Base-by-base conservation (phyloP, 2,797 vertebrate species). In the Hypotaenidia philippensis region DNA sequence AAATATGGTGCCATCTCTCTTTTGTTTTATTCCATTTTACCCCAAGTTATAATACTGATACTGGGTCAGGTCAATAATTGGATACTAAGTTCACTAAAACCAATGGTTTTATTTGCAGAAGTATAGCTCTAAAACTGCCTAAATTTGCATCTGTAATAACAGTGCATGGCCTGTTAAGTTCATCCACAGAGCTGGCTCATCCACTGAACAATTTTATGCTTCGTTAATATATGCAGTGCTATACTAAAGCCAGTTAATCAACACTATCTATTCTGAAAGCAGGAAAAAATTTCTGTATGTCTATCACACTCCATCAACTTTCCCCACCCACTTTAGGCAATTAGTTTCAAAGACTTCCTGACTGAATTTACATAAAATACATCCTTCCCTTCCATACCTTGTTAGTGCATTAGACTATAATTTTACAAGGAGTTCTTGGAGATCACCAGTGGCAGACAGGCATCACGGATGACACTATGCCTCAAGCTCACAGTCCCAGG, bases 231-330 rank as follows among this genome's bases (percentile, higher is more conserved):
- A 94, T 94, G 85, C 76, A 77, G 75, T 83, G 75, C 83, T 90
- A 90, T 66, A 76, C 59, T 74, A 52, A 93, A 44, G 63, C 88
- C 74, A 84, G 44, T 71, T 94, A 94, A 96, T 94, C 91, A 94
- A 93, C 53, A 38, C 36, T 5, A 10, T 76, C 81, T 93, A 89
- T 86, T 93, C 82, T 55, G 59, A 93, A 92, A 83, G 53, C 40
- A 85, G 32, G 20, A 60, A 70, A 70, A 90, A 64, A 25, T 6
- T 2, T 75, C 53, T 69, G 6, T 71, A 29, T 69, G 90, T 95
- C 94, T 94, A 86, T 93, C 95, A 94, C 88, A 92, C 64, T 70
- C 74, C 72, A 94, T 87, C 88, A 94, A 71, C 57, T 84, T 94
- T 93, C 74, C n/a, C 71, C 90, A 82, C 81, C 84, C 83, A 65